Conservation (phyloP, 2,888 invertebrate genomes). For the Andrena hattorfiana region DNA sequence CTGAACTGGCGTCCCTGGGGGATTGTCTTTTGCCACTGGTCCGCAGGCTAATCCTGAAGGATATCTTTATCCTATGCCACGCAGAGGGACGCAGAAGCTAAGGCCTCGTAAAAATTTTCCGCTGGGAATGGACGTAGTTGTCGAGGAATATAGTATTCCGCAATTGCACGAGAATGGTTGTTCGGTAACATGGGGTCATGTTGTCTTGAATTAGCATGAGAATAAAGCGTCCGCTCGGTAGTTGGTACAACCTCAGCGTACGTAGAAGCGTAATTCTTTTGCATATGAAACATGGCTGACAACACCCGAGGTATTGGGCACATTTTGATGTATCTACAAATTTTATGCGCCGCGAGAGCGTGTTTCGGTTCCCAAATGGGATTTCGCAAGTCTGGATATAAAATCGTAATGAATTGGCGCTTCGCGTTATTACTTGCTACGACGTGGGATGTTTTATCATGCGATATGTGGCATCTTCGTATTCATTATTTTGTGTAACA, state of each 20-base stretch:
- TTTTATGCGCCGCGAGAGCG: conserved; percentile 13
- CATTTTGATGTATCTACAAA: conserved; percentile 1
- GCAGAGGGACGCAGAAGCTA: not conserved
- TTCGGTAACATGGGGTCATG: not conserved
- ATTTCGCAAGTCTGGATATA: conserved; percentile 11
- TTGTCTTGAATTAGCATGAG: conserved; percentile 9
- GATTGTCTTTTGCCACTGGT: not conserved
- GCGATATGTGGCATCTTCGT: not conserved
- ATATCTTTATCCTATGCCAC: conserved; percentile 2
- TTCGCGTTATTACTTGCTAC: not conserved
- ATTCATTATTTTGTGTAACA: not conserved
- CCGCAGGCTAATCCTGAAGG: conserved; percentile 19
- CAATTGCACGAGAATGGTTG: not conserved
- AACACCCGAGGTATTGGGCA: conserved; percentile 5
- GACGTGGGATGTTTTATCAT: conserved; percentile 5
- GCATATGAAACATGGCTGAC: not conserved
- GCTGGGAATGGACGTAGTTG: not conserved
- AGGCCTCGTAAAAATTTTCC: conserved; percentile 10
- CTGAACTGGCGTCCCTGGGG: not conserved
- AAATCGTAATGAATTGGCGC: not conserved
- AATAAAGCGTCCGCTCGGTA: not conserved
- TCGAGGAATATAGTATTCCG: not conserved
- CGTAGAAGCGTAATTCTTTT: no score
- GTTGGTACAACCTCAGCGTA: no score
- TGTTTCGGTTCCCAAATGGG: not conserved